These are phyloP conservation scores for Acrossocheilus wenchowensis DNA, from an alignment of 2,797 vertebrate species.

Conservation along the genomic window DNA sequence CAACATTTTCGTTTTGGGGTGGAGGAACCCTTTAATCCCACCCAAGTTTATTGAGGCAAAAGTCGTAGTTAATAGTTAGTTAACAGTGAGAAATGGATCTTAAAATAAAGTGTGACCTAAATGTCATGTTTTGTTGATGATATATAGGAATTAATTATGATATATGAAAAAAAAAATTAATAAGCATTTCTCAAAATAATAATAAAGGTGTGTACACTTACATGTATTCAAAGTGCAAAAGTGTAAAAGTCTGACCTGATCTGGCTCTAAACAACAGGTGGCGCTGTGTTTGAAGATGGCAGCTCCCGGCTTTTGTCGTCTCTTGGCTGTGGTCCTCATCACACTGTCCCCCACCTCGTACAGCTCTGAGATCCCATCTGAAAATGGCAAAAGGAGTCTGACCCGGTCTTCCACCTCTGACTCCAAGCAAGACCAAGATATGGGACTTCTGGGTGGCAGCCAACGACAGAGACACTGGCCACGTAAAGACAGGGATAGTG, in stretches of 20 bases:
- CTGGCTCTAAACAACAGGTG: slow-evolving; percentile 68
- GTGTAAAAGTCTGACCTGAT: slow-evolving; percentile 8
- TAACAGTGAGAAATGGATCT: too few relatives aligned
- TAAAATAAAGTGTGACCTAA: too few relatives aligned
- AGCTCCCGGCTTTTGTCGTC: slow-evolving; percentile 67
- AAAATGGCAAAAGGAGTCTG: slow-evolving; percentile 69
- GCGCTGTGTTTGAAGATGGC: slow-evolving; percentile 66
- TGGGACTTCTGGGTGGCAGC: slow-evolving; percentile 55
- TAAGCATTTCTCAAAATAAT: neutral
- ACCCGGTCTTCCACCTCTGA: slow-evolving; percentile 66
- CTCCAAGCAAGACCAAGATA: slow-evolving; percentile 75
- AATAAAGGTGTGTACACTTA: neutral
- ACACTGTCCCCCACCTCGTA: slow-evolving; percentile 62
- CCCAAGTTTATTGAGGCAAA: too few relatives aligned
- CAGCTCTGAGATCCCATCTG: slow-evolving; percentile 64
- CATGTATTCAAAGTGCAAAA: neutral
- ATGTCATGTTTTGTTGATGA: too few relatives aligned
- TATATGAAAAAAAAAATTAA: neutral
- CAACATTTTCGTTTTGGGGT: too few relatives aligned
- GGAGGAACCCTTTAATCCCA: too few relatives aligned
- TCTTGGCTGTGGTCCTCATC: slow-evolving; percentile 67
- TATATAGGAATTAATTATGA: neutral
- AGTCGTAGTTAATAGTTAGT: too few relatives aligned
- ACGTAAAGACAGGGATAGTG: slow-evolving; percentile 69
- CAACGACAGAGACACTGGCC: slow-evolving; percentile 70